Conservation (phyloP, 2,888 invertebrate species). For the Lordiphosa andalusiaca region DNA sequence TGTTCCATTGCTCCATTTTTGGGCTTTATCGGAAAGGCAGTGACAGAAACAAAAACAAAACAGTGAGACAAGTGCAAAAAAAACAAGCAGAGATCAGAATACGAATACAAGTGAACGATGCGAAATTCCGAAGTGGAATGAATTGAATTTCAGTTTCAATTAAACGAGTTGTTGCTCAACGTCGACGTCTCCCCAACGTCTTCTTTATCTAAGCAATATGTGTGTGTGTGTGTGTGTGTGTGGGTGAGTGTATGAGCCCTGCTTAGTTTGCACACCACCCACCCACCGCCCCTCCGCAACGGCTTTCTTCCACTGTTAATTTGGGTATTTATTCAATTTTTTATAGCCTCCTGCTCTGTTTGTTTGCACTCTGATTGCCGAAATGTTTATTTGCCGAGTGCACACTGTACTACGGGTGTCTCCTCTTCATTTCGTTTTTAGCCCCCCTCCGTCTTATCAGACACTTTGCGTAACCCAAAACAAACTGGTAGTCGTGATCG, state of each 20-base stretch:
- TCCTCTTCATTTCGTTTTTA: constrained; percentile 8
- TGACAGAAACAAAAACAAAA: not conserved
- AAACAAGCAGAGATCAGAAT: constrained; percentile 53
- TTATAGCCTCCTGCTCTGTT: too few relatives aligned
- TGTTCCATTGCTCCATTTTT: constrained; percentile 75
- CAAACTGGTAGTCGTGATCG: constrained; percentile 52
- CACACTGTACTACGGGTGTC: constrained; percentile 4
- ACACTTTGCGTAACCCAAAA: constrained; percentile 37
- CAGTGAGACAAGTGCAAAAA: constrained; percentile 18
- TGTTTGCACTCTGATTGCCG: too few relatives aligned
- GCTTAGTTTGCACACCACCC: not conserved
- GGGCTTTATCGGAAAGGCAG: constrained; percentile 26
- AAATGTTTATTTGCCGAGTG: constrained; percentile 1
- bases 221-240: constrained; percentile 4
- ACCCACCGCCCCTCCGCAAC: not conserved
- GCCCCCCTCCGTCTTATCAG: constrained; percentile 23
- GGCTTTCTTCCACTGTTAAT: constrained; percentile 41
- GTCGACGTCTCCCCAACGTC: constrained; percentile 38
- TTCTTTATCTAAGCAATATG: constrained; percentile 28
- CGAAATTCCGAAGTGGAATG: constrained; percentile 54
- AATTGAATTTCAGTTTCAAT: constrained; percentile 55
- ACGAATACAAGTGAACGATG: constrained; percentile 29
- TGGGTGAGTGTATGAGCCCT: constrained; percentile 26
- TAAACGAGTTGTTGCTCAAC: constrained; percentile 58
- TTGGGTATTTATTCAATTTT: constrained; percentile 59